Base-by-base conservation (phyloP, 2,113 vertebrate genomes). In the Natator depressus region DNA sequence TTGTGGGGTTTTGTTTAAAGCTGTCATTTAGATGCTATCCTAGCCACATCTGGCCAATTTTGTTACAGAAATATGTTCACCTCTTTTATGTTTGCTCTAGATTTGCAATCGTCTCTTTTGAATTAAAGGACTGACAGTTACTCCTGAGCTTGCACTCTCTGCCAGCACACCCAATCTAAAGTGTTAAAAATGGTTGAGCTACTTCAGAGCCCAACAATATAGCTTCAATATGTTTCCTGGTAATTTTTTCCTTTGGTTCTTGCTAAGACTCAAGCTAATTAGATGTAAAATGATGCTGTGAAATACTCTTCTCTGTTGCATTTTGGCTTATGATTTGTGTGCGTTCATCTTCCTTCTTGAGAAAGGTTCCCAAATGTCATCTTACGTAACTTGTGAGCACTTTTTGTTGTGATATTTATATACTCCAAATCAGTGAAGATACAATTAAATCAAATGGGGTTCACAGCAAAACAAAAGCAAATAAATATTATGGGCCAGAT, bases 361-460 rank as follows among this genome's bases (percentile, higher is more conserved):
- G 51, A 89, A 80, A 89, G 11, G 59, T 62, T 1, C 3, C 16
- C 81, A 85, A 38, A 82, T 16, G 8, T 24, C 80, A 53, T 88
- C 57, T 76, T 57, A 46, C 1, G 1, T 25, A 88, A 85, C 38
- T 62, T 42, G 11, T 0, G 0, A 49, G 5, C 20, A 42, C 25
- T 62, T 31, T 62, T 62, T 62, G 29, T 29, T 62, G 29, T 62
- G 27, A 62, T 62, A 2, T 38, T 35, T 72, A 19, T 27, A 51
- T 38, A n/a, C 38, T 10, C 1, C 55, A 22, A 25, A 51, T 31
- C 25, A n/a, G 12, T 76, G 19, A 91, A 76, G 89, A 25, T 51
- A 10, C 24, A 35, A 16, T 59, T 20, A 49, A 94, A 89, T 82
- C 0, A 1, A 55, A 25, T 16, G 55, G 6, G 0, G 20, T 86